Conservation (phyloP, 2,113 vertebrate species). For the Aphyosemion australe region DNA sequence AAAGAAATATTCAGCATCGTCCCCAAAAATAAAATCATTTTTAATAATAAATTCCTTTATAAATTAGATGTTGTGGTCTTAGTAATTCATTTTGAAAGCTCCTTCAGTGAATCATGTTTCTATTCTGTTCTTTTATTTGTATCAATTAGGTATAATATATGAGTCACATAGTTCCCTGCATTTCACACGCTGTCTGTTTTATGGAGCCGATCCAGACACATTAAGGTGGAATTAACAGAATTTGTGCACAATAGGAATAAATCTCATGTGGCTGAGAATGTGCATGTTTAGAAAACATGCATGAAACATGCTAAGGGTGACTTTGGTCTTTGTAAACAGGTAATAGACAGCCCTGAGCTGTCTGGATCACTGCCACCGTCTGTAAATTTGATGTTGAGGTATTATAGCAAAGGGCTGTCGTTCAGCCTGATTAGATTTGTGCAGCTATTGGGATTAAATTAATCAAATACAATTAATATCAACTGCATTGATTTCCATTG, state of each 20-base stretch:
- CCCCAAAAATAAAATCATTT: neutral
- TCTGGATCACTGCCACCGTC: constrained; percentile 1
- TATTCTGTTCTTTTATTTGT: neutral
- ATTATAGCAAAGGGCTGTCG: constrained; percentile 20
- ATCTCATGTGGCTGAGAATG: too few species aligned
- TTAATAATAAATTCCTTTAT: neutral
- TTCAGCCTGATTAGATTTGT: constrained; percentile 17
- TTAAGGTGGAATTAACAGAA: neutral
- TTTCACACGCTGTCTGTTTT: neutral
- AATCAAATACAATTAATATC: constrained; percentile 52
- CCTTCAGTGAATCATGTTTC: neutral
- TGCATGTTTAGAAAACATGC: neutral
- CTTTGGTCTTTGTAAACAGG: constrained; percentile 17
- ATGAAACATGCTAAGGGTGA: neutral
- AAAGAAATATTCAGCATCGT: neutral
- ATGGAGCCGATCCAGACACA: neutral
- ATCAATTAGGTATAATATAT: neutral
- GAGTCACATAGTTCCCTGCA: neutral
- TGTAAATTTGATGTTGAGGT: constrained; percentile 15
- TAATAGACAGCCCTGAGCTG: constrained; percentile 6
- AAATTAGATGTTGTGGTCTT: neutral
- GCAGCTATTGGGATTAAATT: constrained; percentile 23
- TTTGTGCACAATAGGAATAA: neutral
- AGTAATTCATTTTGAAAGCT: neutral
- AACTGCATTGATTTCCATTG: constrained; percentile 47